Conservation (phyloP, 2,888 invertebrate species). For the Cremastinae sp. region DNA sequence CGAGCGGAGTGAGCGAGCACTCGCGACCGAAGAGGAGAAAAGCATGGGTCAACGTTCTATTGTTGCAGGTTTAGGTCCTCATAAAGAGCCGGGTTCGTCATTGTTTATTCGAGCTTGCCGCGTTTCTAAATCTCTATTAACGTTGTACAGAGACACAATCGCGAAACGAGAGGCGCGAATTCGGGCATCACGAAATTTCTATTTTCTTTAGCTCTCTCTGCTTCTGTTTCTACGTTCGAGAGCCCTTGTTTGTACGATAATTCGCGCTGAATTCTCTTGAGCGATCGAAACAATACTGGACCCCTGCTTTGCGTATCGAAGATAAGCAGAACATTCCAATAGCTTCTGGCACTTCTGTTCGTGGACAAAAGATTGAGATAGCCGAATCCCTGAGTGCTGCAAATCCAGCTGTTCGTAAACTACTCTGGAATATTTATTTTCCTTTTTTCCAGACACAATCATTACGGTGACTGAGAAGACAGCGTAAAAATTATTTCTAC, state of each 20-base stretch:
- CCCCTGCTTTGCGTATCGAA: constrained; percentile 2
- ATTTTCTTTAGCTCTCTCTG: constrained; percentile 1
- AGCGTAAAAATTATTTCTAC: neutral
- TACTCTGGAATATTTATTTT: neutral
- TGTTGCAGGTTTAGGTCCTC: constrained; percentile 70
- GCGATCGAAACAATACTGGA: constrained; percentile 9
- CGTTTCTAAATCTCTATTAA: constrained; percentile 74
- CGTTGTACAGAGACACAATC: constrained; percentile 66
- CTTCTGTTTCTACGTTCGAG: too few relatives aligned
- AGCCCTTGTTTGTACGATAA: neutral
- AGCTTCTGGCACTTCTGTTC: constrained; percentile 1
- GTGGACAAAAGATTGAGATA: neutral
- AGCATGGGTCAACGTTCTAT: constrained; percentile 63
- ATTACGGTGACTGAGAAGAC: neutral
- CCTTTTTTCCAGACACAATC: neutral
- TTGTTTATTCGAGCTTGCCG: constrained; percentile 70
- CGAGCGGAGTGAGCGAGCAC: neutral
- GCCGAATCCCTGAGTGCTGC: neutral
- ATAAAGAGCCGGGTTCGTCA: constrained; percentile 66
- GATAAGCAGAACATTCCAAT: constrained; percentile 3
- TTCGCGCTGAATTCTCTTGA: constrained; percentile 4
- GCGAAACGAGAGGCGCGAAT: constrained; percentile 52
- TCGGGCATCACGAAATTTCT: constrained; percentile 34
- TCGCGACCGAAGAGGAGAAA: constrained; percentile 9
- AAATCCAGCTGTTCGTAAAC: neutral